Evolutionary conservation across 2,797 vertebrate genomes (phyloP).

Genomic region (Coregonus sp.): DNA sequence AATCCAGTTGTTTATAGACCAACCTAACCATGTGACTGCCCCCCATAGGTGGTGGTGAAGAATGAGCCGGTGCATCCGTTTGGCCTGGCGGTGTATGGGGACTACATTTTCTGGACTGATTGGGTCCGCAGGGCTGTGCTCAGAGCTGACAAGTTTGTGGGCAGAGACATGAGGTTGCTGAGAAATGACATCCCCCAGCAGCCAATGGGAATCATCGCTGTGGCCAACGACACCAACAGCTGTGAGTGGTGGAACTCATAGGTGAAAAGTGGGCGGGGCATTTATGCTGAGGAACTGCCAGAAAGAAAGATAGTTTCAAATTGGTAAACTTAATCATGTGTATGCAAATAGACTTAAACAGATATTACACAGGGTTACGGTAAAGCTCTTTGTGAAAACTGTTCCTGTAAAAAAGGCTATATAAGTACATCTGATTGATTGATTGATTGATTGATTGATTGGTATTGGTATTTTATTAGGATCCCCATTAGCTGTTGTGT

Average conservation of each 20-base stretch:
- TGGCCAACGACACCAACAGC: constrained; percentile 96
- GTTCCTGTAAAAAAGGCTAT: not conserved
- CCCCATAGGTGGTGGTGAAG: constrained; percentile 88
- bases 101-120: constrained; percentile 99
- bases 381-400: too few species aligned
- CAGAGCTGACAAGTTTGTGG: constrained; percentile 91
- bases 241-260: constrained; percentile 81
- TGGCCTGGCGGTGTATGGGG: constrained; percentile 91
- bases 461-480: too few species aligned
- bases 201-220: constrained; percentile 96
- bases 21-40: constrained; percentile 16
- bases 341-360: not conserved
- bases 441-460: too few species aligned
- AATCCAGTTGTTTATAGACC: not conserved
- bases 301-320: not conserved
- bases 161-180: constrained; percentile 92
- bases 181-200: constrained; percentile 97
- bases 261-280: not conserved
- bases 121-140: constrained; percentile 97
- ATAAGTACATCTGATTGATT: not conserved
- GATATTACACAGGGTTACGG: not conserved
- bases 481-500: too few species aligned
- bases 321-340: not conserved
- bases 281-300: too few species aligned
- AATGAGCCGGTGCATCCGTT: constrained; percentile 96